Evolutionary conservation across 2,888 invertebrate species (phyloP).

Genomic region (Erebia palarica): DNA sequence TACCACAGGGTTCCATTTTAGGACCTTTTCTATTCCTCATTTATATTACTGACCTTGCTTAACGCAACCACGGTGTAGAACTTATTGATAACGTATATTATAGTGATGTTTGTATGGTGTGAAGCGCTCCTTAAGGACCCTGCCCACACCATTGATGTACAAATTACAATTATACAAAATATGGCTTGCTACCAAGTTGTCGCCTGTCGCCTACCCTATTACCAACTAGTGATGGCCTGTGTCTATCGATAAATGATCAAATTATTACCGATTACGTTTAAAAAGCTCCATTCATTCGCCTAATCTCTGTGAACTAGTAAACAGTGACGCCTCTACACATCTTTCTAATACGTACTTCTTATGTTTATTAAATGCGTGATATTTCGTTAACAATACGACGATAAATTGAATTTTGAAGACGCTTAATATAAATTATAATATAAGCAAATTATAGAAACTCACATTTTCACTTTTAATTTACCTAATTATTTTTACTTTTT

Average conservation of each 20-base stretch:
- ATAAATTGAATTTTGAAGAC: no score
- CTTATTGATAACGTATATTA: no score
- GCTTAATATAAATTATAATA: no score
- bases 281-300: not conserved
- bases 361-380: no score
- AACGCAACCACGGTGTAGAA: no score
- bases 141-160: conserved; percentile 40
- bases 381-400: no score
- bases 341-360: not conserved
- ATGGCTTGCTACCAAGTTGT: conserved; percentile 29
- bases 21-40: no score
- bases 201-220: conserved; percentile 17
- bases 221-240: conserved; percentile 10
- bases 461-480: not conserved
- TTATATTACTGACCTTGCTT: no score
- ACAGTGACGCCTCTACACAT: not conserved
- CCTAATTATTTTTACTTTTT: no score
- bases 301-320: not conserved
- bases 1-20: no score
- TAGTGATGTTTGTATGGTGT: not conserved
- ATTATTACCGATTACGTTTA: not conserved
- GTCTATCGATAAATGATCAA: not conserved
- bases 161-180: conserved; percentile 46
- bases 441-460: no score
- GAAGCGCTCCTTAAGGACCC: conserved; percentile 25